A percentile compares a stretch with the other conserved stretches of the same genome.
Conservation (phyloP, 2,797 vertebrate species). For the Oreonectes daqikongensis region DNA sequence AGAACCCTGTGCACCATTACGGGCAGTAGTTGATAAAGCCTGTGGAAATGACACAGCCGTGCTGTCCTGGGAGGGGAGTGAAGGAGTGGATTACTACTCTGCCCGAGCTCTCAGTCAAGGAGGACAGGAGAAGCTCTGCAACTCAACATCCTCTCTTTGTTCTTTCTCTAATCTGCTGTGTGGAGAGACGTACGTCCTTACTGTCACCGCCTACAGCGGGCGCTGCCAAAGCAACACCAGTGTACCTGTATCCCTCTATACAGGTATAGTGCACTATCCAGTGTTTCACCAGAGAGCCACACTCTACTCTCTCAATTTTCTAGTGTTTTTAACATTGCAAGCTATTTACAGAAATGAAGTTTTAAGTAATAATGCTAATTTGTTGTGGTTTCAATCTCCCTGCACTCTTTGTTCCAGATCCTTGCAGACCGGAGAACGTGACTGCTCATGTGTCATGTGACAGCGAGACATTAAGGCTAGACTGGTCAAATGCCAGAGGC, state of each 20-base stretch:
- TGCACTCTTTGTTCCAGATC: conserved; percentile 60
- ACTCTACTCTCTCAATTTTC: no score
- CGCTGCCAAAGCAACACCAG: conserved; percentile 65
- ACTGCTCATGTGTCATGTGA: conserved; percentile 60
- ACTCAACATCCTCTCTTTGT: conserved; percentile 64
- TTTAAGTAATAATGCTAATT: no score
- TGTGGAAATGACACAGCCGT: conserved; percentile 62
- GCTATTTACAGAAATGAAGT: not conserved
- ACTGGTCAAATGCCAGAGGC: conserved; percentile 62
- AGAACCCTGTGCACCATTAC: conserved; percentile 71
- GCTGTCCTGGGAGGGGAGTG: conserved; percentile 64
- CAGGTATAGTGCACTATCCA: conserved; percentile 62
- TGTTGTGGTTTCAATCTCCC: no score
- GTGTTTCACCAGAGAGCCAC: no score
- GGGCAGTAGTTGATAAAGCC: conserved; percentile 54
- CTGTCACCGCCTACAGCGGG: conserved; percentile 60
- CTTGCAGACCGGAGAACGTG: conserved; percentile 67
- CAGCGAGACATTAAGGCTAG: conserved; percentile 61
- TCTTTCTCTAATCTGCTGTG: conserved; percentile 64
- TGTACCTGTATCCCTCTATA: conserved; percentile 51
- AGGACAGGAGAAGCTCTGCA: conserved; percentile 55
- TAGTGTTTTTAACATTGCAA: not conserved
- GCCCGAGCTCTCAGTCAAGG: conserved; percentile 53
- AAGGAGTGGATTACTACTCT: conserved; percentile 63
- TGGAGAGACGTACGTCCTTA: conserved; percentile 69